Evolutionary conservation across 2,797 vertebrate species (phyloP).

Genomic region (Philypnodon macrostomus): DNA sequence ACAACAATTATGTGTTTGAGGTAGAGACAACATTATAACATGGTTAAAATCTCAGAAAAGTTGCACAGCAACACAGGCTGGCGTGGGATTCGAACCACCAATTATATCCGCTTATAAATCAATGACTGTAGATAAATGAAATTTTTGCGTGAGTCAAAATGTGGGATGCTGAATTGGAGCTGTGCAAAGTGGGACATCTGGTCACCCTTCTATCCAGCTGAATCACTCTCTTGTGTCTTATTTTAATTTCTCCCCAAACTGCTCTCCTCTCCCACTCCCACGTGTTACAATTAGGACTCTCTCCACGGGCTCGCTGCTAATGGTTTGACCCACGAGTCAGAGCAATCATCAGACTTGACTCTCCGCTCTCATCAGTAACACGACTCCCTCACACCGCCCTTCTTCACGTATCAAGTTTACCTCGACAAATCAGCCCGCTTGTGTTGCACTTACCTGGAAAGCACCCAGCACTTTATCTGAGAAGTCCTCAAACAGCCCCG

Average conservation of each 20-base stretch:
- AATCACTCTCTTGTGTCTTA: constrained; percentile 1
- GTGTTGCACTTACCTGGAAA: constrained; percentile 13
- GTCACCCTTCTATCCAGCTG: no score
- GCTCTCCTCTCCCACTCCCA: background rate
- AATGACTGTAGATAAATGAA: no score
- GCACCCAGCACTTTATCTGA: background rate
- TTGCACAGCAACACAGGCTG: no score
- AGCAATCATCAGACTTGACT: constrained; percentile 34
- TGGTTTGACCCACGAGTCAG: constrained; percentile 41
- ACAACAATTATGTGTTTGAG: no score
- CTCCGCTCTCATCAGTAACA: constrained; percentile 10
- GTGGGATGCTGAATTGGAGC: no score
- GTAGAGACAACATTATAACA: no score
- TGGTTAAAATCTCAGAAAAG: no score
- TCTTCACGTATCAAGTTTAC: constrained; percentile 25
- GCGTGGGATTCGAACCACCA: no score
- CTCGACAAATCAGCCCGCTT: constrained; percentile 19
- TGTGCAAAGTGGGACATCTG: no score
- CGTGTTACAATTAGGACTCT: background rate
- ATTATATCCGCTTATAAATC: no score
- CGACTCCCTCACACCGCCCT: constrained; percentile 26
- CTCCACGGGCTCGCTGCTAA: constrained; percentile 17
- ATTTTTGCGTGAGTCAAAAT: no score
- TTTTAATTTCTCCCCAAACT: background rate
- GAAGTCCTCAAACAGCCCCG: background rate